Base-by-base conservation (phyloP, 2,797 vertebrate species). In the Mus minutoides region DNA sequence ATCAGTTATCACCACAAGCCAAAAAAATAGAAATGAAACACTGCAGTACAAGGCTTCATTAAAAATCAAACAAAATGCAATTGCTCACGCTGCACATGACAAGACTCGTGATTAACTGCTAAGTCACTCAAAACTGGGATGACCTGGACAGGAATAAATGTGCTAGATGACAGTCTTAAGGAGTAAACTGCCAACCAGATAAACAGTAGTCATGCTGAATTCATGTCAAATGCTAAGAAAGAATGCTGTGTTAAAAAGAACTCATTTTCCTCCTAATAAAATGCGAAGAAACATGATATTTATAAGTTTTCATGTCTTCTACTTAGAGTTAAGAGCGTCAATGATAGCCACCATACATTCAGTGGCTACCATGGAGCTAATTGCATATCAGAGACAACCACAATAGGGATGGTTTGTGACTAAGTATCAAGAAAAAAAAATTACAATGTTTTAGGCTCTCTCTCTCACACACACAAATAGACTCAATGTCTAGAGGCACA, bases 31-130 rank as follows among this genome's bases (percentile, higher is more conserved):
- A 89, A 92, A 95, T 75, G 88, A 94, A 95, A 76, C 22, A 92
- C 78, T 40, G 17, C n/a, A 76, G 69, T 67, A 21, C 49, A 88
- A 89, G 10, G 11, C 24, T 94, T 96, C 92, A 92, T 97, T 96
- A 96, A 97, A 97, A 96, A 91, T 84, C 93, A 92, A 94, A 92
- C 94, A 94, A 77, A 94, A 91, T 92, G 40, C 77, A 92, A 52
- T 79, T 79, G 37, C 80, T 94, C 84, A 37, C 29, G 2, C 69
- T 79, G 88, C 34, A 94, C 67, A 92, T 34, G 77, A 92, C 90
- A 90, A 78, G 88, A 83, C 31, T 78, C 64, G 34, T 12, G 60
- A 95, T 93, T 88, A 96, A 96, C 54, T 91, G n/a, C 49, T 83
- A 78, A 96, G 11, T 95, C 90, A 93, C 17, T 97, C 90, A 78